Evolutionary conservation across 2,888 invertebrate genomes (phyloP), one percentile per base, ranked within the genome.

Genomic region (Lacanobia wlatinum): DNA sequence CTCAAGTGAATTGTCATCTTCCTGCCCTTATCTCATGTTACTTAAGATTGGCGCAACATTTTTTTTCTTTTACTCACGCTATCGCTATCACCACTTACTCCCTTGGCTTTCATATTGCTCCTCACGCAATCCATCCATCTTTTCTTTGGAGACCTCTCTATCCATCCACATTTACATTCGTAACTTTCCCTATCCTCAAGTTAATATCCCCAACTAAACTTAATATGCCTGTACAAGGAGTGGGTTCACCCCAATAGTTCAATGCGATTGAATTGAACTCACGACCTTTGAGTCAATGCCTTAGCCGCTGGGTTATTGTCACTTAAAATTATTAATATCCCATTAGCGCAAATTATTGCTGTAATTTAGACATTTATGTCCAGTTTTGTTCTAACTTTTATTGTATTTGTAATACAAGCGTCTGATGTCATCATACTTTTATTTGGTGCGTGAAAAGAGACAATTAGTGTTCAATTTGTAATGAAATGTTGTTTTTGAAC

Each of bases 251-350:
- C 53, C 28, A 34, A 68, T 62, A 67, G 61, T 58, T 80, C 82
- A 82, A 66, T 55, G 43, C 67, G 16, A 74, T 80, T 73, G 59
- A 60, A 78, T 60, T 80, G 60, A 80, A 78, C 83, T 58, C 48
- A 58, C 74, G 66, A 83, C 83, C 80, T 80, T 77, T 58, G 6
- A n/a, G 73, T 53, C 73, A 78, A 52, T 78, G 63, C 56, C 79
- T 61, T 60, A 48, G 18, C 65, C 56, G 63, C 59, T 73, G 74
- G 66, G 74, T 70, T 70, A 80, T 82, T 66, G 79, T 73, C 83
- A 78, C 73, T 73, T 66, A 64, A 67, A 70, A 64, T 80, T 82
- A 80, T 74, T 78, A 64, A 67, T 73, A 82, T 70, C 9, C 62
- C 69, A 82, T 73, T 73, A 67, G 53, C 38, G 40, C 8, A 64